Conservation (phyloP, 1,140 invertebrate species). For the Gryon sp. region DNA sequence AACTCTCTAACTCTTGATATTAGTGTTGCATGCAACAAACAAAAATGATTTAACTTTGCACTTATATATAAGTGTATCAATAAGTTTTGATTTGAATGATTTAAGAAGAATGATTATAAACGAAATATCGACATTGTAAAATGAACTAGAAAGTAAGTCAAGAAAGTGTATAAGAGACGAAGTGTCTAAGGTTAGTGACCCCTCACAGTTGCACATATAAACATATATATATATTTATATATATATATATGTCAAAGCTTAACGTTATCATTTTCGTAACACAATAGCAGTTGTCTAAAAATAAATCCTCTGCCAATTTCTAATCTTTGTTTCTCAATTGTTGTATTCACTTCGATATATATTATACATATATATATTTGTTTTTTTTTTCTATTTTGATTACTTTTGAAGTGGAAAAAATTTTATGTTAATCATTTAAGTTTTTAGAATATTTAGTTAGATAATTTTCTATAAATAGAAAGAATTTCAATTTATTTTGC, state of each 20-base stretch:
- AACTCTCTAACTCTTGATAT: too few species aligned
- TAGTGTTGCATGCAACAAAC: not conserved
- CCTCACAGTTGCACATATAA: conserved; percentile 42
- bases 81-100: too few species aligned
- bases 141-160: conserved; percentile 42
- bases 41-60: not conserved
- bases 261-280: conserved; percentile 52
- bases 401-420: too few species aligned
- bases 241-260: conserved; percentile 49
- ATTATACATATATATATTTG: too few species aligned
- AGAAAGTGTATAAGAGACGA: conserved; percentile 40
- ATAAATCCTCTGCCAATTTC: conserved; percentile 31
- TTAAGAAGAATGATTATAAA: conserved; percentile 23
- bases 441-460: too few species aligned
- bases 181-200: conserved; percentile 58
- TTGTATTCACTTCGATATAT: not conserved
- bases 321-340: conserved; percentile 34
- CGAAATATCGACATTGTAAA: conserved; percentile 42
- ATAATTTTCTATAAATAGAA: too few species aligned
- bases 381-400: too few species aligned
- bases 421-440: too few species aligned
- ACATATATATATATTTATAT: conserved; percentile 46
- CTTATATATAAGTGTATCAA: not conserved
- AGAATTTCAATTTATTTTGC: too few species aligned
- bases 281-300: conserved; percentile 47